phyloP scores from a whole-genome alignment of 2,797 vertebrate genomes.

The Loris lydekkerianus region DNA sequence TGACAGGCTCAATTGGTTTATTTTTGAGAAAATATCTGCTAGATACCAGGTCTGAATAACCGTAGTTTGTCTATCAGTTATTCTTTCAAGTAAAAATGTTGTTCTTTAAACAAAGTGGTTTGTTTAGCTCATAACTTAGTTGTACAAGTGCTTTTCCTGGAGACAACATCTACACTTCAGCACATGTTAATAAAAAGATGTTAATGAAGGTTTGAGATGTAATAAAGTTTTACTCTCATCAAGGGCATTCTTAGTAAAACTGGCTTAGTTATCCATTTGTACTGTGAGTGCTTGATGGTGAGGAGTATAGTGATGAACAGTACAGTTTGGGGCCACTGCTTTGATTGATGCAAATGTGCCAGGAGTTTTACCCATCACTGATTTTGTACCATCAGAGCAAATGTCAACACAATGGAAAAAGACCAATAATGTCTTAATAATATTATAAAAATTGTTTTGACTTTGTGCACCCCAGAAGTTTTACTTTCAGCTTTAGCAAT shows the following conservation, averaged over 20 bases:
- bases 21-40: slow-evolving; percentile 52
- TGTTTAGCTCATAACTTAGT: background rate
- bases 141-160: background rate
- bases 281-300: background rate
- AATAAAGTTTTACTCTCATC: background rate
- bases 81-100: slow-evolving; percentile 45
- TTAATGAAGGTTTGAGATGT: background rate
- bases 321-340: background rate
- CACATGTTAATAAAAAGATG: background rate
- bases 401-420: background rate
- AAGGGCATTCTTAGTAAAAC: background rate
- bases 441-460: background rate
- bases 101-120: slow-evolving; percentile 1
- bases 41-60: slow-evolving; percentile 20
- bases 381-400: slow-evolving; percentile 25
- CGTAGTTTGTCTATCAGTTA: slow-evolving; percentile 24
- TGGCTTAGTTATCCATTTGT: background rate
- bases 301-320: background rate
- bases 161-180: background rate
- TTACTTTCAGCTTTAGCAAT: slow-evolving; percentile 1
- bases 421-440: background rate
- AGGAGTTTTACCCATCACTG: background rate
- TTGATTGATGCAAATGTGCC: background rate
- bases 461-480: background rate
- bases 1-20: background rate